Percentiles rank a stretch among this genome's conserved stretches.
Evolutionary conservation across 2,113 vertebrate species (phyloP).

Genomic region (Semicossyphus pulcher): DNA sequence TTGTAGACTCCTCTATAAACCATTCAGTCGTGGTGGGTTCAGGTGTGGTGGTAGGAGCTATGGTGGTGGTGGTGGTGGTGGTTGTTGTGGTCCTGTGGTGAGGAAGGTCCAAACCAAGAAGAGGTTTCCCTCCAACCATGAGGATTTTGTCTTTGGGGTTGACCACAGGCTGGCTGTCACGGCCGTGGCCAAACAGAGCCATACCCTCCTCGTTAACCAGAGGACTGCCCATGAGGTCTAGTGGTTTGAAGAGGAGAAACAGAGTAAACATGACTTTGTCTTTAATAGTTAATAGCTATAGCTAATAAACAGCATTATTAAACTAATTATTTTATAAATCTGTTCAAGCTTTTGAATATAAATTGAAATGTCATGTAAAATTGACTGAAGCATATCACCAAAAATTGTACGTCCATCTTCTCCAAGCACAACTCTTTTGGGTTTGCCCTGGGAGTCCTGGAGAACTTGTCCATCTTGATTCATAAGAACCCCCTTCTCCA

Average conservation of each 20-base stretch:
- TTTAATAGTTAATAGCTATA: background rate
- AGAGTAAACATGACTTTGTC: background rate
- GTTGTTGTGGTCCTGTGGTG: constrained; percentile 83
- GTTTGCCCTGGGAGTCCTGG: constrained; percentile 93
- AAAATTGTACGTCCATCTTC: constrained; percentile 95
- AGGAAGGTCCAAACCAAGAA: constrained; percentile 90
- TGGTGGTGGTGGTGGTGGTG: constrained; percentile 69
- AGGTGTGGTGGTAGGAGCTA: constrained; percentile 68
- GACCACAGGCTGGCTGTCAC: constrained; percentile 91
- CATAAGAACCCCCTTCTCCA: constrained; percentile 92
- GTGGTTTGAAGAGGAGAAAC: constrained; percentile 4
- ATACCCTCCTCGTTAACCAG: constrained; percentile 93
- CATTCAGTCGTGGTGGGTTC: constrained; percentile 71
- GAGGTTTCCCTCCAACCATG: constrained; percentile 93
- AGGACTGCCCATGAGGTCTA: constrained; percentile 93
- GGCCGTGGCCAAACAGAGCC: constrained; percentile 93
- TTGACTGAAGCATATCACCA: constrained; percentile 82
- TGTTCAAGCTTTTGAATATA: too few relatives aligned
- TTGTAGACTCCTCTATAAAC: constrained; percentile 75
- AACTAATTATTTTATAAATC: too few relatives aligned
- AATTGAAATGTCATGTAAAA: background rate
- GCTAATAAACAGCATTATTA: too few relatives aligned
- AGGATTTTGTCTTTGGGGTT: constrained; percentile 94
- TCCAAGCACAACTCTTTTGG: constrained; percentile 93
- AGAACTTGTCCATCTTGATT: constrained; percentile 93